A percentile compares a stretch with the other conserved stretches of the same genome.
Evolutionary conservation across 2,113 vertebrate genomes (phyloP).

Genomic region (Ornithorhynchus anatinus): DNA sequence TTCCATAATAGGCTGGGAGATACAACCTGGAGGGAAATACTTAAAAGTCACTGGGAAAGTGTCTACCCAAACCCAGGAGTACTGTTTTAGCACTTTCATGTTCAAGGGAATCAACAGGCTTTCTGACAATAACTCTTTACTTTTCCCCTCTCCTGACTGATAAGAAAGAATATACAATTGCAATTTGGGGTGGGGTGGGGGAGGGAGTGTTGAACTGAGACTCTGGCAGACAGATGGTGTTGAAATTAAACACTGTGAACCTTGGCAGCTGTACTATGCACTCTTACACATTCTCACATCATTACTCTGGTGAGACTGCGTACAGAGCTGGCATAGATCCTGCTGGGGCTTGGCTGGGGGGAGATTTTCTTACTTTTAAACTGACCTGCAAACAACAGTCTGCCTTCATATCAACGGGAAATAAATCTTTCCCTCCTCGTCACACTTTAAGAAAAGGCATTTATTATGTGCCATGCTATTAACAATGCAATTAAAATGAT

Average conservation of each 20-base stretch:
- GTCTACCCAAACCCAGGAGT: neutral
- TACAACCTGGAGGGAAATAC: neutral
- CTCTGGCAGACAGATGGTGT: conserved; percentile 10
- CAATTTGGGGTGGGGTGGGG: neutral
- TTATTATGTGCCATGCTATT: conserved; percentile 22
- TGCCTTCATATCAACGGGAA: conserved; percentile 1
- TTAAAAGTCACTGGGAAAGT: neutral
- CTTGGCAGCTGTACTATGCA: conserved; percentile 48
- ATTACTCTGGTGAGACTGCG: conserved; percentile 22
- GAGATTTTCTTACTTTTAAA: conserved; percentile 27
- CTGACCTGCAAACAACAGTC: conserved; percentile 1
- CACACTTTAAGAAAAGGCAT: conserved; percentile 12
- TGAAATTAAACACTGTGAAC: conserved; percentile 56
- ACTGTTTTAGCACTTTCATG: neutral
- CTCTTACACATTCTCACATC: conserved; percentile 31
- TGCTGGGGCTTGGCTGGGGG: conserved; percentile 13
- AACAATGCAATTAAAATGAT: neutral
- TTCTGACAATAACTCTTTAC: conserved; percentile 11
- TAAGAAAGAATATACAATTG: neutral
- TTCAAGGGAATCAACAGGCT: conserved; percentile 1
- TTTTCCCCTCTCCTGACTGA: neutral
- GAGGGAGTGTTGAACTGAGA: neutral
- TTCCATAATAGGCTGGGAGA: conserved; percentile 3
- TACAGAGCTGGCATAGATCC: conserved; percentile 50
- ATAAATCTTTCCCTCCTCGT: conserved; percentile 7